Percentiles rank a stretch among this genome's conserved stretches.
phyloP scores from a whole-genome alignment of 2,888 invertebrate species.

The Serripes groenlandicus region DNA sequence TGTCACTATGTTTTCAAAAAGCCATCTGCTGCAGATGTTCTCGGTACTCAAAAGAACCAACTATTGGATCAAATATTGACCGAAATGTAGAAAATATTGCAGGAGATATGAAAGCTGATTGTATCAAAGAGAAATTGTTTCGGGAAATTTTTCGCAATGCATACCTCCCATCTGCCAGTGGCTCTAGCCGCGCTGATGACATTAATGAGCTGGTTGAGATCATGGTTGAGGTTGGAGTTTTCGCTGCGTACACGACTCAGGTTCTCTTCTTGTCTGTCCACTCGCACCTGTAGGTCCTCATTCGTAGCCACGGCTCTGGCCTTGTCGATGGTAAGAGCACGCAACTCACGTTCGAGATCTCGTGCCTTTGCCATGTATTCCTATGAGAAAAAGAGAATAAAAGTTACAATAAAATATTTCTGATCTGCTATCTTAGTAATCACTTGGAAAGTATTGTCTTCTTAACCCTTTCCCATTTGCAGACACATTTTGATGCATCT shows the following conservation, averaged over 20 bases:
- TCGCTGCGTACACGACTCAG: slow-evolving; percentile 76
- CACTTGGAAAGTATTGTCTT: too few relatives aligned
- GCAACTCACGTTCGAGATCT: slow-evolving; percentile 82
- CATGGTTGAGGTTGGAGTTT: slow-evolving; percentile 82
- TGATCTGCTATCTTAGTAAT: too few relatives aligned
- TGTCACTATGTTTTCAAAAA: background rate
- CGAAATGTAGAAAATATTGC: too few relatives aligned
- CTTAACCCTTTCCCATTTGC: too few relatives aligned
- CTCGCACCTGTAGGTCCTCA: slow-evolving; percentile 79
- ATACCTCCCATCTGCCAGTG: slow-evolving; percentile 83
- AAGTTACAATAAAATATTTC: too few relatives aligned
- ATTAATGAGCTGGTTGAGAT: slow-evolving; percentile 82
- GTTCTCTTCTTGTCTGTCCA: slow-evolving; percentile 76
- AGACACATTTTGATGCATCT: too few relatives aligned
- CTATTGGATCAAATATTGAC: too few relatives aligned
- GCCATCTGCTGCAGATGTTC: too few relatives aligned
- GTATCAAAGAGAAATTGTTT: background rate
- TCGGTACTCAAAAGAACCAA: too few relatives aligned
- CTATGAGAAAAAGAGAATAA: slow-evolving; percentile 74
- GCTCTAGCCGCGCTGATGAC: slow-evolving; percentile 81
- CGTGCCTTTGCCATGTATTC: slow-evolving; percentile 83
- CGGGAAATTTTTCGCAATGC: slow-evolving; percentile 12
- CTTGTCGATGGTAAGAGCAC: slow-evolving; percentile 80
- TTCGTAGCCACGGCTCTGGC: slow-evolving; percentile 79
- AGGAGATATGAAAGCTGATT: too few relatives aligned